A percentile compares a stretch with the other conserved stretches of the same genome.
phyloP scores from a whole-genome alignment of 2,113 vertebrate genomes.

The Apaloderma vittatum region DNA sequence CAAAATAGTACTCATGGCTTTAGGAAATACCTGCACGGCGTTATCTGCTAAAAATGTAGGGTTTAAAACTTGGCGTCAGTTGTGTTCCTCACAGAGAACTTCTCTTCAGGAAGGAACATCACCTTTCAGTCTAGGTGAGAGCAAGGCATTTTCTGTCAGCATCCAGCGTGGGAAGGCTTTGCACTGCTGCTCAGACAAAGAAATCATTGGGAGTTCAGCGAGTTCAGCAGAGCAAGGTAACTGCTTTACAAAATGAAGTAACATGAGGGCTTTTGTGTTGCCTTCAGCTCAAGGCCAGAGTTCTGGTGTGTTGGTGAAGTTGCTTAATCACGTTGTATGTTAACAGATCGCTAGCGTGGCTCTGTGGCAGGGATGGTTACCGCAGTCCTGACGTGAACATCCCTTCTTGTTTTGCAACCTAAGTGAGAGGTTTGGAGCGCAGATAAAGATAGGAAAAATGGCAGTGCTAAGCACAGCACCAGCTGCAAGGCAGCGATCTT shows the following conservation, averaged over 20 bases:
- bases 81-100: neutral
- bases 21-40: neutral
- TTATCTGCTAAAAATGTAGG: neutral
- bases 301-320: neutral
- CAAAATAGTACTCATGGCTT: accelerated
- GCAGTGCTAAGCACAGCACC: neutral
- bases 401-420: neutral
- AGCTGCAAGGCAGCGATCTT: neutral
- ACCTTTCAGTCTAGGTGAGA: neutral
- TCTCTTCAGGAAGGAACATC: neutral
- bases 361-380: neutral
- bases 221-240: neutral
- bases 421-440: neutral
- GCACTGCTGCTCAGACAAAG: neutral
- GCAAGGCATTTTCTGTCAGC: neutral
- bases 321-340: neutral
- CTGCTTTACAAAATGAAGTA: neutral
- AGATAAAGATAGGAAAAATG: neutral
- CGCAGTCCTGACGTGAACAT: neutral
- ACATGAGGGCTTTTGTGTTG: neutral
- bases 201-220: accelerated
- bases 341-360: neutral
- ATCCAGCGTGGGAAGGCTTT: neutral
- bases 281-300: neutral
- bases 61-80: neutral